A percentile compares a stretch with the other conserved stretches of the same genome.
phyloP scores from a whole-genome alignment of 2,797 vertebrate genomes.

The Tauraco hartlaubi region DNA sequence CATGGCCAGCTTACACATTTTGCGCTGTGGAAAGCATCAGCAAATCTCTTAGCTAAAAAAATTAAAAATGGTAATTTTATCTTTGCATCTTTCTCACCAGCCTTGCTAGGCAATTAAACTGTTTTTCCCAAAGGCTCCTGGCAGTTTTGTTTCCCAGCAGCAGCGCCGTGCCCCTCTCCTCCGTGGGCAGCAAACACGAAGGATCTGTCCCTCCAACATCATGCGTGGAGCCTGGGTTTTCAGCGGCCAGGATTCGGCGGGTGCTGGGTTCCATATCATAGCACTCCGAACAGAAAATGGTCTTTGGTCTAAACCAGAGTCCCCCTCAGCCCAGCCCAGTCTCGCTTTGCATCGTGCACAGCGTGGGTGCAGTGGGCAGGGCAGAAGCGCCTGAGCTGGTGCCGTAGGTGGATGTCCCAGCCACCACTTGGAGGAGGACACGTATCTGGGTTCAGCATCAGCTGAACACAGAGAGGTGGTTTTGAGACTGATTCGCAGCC shows the following conservation, averaged over 20 bases:
- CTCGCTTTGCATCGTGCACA: background rate
- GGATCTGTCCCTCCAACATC: background rate
- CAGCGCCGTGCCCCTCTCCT: background rate
- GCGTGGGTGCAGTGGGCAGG: background rate
- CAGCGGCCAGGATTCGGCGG: accelerated
- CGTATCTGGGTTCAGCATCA: accelerated
- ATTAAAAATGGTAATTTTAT: background rate
- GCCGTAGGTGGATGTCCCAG: background rate
- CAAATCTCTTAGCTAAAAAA: background rate
- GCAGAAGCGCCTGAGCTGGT: accelerated
- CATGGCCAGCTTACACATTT: background rate
- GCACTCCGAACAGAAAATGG: accelerated
- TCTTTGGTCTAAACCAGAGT: background rate
- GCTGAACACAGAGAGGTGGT: background rate
- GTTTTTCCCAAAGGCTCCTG: background rate
- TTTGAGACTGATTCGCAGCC: background rate
- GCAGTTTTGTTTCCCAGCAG: conserved; percentile 19
- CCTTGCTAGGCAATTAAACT: background rate
- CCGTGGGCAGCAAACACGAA: accelerated
- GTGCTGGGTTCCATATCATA: background rate
- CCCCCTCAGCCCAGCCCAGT: background rate
- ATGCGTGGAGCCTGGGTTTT: background rate
- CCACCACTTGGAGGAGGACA: background rate
- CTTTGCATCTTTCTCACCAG: conserved; percentile 39
- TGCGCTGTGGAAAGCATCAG: background rate